Conservation (phyloP, 1,140 invertebrate genomes). For the Sminthurinus signatus region DNA sequence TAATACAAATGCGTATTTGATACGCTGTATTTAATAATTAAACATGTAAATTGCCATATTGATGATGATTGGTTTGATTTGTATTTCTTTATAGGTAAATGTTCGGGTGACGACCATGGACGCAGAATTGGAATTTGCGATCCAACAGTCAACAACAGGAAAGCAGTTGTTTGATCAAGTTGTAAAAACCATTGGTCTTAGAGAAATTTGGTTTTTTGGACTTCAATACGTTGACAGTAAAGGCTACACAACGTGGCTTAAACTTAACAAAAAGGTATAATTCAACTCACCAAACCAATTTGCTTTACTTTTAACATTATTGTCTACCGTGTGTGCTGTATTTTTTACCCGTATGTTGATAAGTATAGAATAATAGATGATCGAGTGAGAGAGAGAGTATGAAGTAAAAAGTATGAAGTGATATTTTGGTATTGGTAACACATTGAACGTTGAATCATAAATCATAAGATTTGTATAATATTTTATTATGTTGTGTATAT, state of each 20-base stretch:
- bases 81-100: conserved; percentile 94
- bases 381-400: background rate
- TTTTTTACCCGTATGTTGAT: no score
- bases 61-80: no score
- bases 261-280: conserved; percentile 96
- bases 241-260: conserved; percentile 96
- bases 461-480: no score
- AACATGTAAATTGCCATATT: no score
- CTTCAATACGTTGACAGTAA: conserved; percentile 98
- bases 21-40: no score
- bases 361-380: no score
- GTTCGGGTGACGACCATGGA: conserved; percentile 99
- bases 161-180: conserved; percentile 99
- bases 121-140: conserved; percentile 99
- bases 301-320: no score
- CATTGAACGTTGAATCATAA: no score
- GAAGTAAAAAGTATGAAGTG: background rate
- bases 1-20: no score
- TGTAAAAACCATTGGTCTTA: conserved; percentile 96
- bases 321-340: no score
- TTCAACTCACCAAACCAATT: background rate
- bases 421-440: no score
- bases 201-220: conserved; percentile 99
- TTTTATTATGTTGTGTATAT: no score
- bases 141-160: conserved; percentile 98